Conservation (phyloP, 2,113 vertebrate genomes). For the Hippoglossus stenolepis region DNA sequence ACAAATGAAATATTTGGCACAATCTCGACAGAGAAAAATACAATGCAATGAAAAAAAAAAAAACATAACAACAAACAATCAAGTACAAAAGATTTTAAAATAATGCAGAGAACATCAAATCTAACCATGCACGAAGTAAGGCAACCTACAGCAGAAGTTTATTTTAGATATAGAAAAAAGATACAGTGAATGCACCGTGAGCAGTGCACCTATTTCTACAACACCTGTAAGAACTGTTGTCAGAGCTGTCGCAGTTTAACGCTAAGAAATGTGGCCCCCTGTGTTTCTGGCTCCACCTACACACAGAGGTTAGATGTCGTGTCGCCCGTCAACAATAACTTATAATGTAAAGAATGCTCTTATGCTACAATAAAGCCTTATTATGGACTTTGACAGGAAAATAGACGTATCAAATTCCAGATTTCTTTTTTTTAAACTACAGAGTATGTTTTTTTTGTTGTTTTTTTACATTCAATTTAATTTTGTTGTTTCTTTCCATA, state of each 20-base stretch:
- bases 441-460: slow-evolving; percentile 25
- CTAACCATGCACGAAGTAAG: slow-evolving; percentile 94
- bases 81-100: slow-evolving; percentile 77
- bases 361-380: slow-evolving; percentile 79
- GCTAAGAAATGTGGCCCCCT: slow-evolving; percentile 42
- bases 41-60: slow-evolving; percentile 49
- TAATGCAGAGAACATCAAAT: slow-evolving; percentile 85
- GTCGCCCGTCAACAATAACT: slow-evolving; percentile 53
- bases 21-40: slow-evolving; percentile 66
- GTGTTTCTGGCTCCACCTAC: slow-evolving; percentile 23
- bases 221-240: slow-evolving; percentile 66
- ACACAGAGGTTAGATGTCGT: slow-evolving; percentile 54
- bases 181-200: slow-evolving; percentile 74
- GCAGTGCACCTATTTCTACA: slow-evolving; percentile 76
- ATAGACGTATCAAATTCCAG: slow-evolving; percentile 77
- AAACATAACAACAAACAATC: slow-evolving; percentile 63
- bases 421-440: slow-evolving; percentile 61
- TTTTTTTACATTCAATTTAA: slow-evolving; percentile 67
- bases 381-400: slow-evolving; percentile 72
- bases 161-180: slow-evolving; percentile 85
- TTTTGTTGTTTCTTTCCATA: slow-evolving; percentile 47
- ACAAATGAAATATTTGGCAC: slow-evolving; percentile 76
- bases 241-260: slow-evolving; percentile 49
- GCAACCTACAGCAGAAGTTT: slow-evolving; percentile 92
- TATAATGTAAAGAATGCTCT: slow-evolving; percentile 67